These are phyloP conservation scores for Asbolus verrucosus DNA, from an alignment of 1,140 invertebrate genomes.

Conservation along the genomic window DNA sequence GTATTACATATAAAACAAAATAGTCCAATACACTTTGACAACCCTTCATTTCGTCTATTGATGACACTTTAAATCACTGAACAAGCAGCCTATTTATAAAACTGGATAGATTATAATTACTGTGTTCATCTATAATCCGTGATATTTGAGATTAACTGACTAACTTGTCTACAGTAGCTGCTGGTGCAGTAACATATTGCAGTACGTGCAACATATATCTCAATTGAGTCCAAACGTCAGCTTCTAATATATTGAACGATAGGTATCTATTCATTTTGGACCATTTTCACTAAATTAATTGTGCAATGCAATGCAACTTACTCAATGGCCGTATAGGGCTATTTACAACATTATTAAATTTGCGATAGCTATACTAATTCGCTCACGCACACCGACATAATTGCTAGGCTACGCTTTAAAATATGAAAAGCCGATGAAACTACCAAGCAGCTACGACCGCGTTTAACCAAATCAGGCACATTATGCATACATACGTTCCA, in stretches of 20 bases:
- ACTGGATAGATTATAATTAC: too few species aligned
- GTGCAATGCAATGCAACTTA: constrained; percentile 1
- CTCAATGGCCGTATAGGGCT: constrained; percentile 2
- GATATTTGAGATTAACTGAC: constrained; percentile 36
- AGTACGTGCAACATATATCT: constrained; percentile 27
- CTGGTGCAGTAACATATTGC: constrained; percentile 20
- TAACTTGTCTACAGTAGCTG: constrained; percentile 33
- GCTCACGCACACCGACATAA: constrained; percentile 27
- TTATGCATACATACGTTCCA: constrained; percentile 25
- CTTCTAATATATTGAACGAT: constrained; percentile 41
- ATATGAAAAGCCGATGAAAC: constrained; percentile 28
- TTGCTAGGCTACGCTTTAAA: constrained; percentile 21
- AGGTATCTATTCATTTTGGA: constrained; percentile 14
- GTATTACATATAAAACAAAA: too few species aligned
- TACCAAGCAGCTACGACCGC: constrained; percentile 6
- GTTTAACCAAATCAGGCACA: constrained; percentile 23
- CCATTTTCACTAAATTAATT: constrained; percentile 42
- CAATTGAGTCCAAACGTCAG: constrained; percentile 35
- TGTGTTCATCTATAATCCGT: constrained; percentile 19
- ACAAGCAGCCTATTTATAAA: background rate
- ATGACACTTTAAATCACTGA: too few species aligned
- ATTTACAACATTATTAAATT: constrained; percentile 33
- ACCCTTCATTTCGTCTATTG: too few species aligned
- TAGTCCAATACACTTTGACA: too few species aligned
- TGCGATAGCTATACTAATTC: constrained; percentile 24